Base-by-base conservation (phyloP, 2,797 vertebrate genomes). In the Pseudochirops cupreus region DNA sequence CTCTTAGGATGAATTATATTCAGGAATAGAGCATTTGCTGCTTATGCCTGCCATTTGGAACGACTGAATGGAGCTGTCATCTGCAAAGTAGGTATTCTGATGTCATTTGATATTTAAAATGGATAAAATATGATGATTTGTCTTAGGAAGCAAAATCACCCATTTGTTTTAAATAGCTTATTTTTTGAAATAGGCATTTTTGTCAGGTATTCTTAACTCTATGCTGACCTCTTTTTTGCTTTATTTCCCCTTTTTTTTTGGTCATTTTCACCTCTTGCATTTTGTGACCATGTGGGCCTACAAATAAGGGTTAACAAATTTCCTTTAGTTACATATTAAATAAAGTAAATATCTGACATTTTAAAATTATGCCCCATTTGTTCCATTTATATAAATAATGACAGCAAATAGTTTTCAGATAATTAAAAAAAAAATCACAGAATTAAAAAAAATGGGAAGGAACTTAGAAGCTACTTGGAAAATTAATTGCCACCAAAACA, bases 1-100 rank as follows among this genome's bases (percentile, higher is more conserved):
- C 91, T 0, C 58, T 91, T 96, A 94, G 56, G 96, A 95, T 96
- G 97, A 97, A 92, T 95, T 91, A 91, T 94, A 58, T 57, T 57
- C n/a, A 95, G 53, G 26, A 94, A 92, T 82, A 94, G 13, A 95
- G 0, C 16, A 74, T 39, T 94, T 94, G 67, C 0, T 93, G 28
- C 33, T 3, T 91, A 92, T 89, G 21, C 11, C 82, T 90, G 3
- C 0, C 93, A n/a, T 93, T 95, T 94, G 28, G 33, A 95, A 50
- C 39, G 93, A 95, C 4, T 93, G 29, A 4, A 92, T 94, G 28
- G 29, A 14, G 6, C 90, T 54, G 53, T 93, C 1, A 94, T 92
- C 52, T n/a, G 1, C 21, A 94, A 94, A 94, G 26, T 16, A 92
- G 9, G 90, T 96, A 91, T n/a, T 16, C 26, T 91, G 4, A 91